A percentile compares a stretch with the other conserved stretches of the same genome.
phyloP scores from a whole-genome alignment of 2,797 vertebrate species.

The Cephalopachus bancanus region DNA sequence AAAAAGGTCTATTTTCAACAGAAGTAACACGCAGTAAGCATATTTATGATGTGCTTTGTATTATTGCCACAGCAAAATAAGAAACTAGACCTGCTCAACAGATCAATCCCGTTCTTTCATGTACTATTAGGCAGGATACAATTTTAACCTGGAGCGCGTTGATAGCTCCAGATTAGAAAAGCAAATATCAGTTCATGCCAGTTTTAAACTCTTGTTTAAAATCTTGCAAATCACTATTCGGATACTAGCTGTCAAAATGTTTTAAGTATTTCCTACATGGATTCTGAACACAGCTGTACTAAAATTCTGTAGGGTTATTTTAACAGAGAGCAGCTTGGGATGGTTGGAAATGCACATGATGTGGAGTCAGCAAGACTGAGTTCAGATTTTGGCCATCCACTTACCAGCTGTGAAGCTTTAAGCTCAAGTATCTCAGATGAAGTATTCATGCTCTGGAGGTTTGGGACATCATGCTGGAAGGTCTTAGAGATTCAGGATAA shows the following conservation, averaged over 20 bases:
- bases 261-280: conserved; percentile 67
- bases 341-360: background rate
- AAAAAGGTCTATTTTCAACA: background rate
- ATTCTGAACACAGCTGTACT: conserved; percentile 74
- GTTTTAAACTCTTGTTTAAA: conserved; percentile 48
- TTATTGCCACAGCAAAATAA: background rate
- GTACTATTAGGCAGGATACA: background rate
- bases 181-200: conserved; percentile 35
- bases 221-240: conserved; percentile 66
- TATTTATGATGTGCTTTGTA: background rate
- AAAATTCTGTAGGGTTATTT: conserved; percentile 52
- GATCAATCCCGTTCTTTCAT: background rate
- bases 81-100: background rate
- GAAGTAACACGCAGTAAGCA: background rate
- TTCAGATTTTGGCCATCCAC: conserved; percentile 54
- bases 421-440: conserved; percentile 55
- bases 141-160: conserved; percentile 35
- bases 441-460: conserved; percentile 47
- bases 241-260: conserved; percentile 53
- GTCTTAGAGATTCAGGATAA: conserved; percentile 54
- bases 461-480: conserved; percentile 45
- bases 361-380: conserved; percentile 63
- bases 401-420: conserved; percentile 73
- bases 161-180: conserved; percentile 59
- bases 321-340: conserved; percentile 47